Percentiles rank a stretch among this genome's conserved stretches.
phyloP scores from a whole-genome alignment of 2,113 vertebrate species.

The Corvus hawaiiensis region DNA sequence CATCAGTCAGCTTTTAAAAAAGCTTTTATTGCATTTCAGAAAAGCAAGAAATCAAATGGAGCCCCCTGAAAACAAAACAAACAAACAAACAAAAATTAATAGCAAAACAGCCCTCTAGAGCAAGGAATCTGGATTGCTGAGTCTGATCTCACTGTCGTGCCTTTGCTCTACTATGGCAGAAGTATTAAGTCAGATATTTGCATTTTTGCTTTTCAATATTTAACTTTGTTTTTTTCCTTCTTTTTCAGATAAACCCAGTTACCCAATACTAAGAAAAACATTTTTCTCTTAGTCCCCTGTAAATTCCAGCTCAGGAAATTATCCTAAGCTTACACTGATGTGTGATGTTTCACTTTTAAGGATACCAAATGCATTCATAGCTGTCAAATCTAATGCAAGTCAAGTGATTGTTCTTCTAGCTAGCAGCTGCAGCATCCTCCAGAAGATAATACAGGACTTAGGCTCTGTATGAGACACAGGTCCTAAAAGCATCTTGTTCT shows the following conservation, averaged over 20 bases:
- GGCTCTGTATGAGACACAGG: neutral
- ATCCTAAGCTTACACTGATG: neutral
- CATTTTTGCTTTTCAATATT: neutral
- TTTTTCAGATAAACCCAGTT: neutral
- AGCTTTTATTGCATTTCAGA: neutral
- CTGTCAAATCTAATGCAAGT: slow-evolving; percentile 14
- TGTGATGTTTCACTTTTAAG: neutral
- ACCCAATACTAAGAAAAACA: neutral
- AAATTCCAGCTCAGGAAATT: neutral
- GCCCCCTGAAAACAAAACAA: neutral
- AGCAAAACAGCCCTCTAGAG: neutral
- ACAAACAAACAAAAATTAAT: neutral
- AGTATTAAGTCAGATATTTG: neutral
- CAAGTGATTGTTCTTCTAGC: neutral
- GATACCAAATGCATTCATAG: neutral
- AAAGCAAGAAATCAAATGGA: neutral
- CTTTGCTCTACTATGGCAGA: neutral
- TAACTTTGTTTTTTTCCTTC: neutral
- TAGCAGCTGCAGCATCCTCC: neutral
- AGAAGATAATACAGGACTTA: neutral
- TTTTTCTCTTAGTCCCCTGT: neutral
- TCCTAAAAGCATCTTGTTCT: neutral
- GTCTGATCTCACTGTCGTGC: neutral
- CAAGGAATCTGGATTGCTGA: neutral
- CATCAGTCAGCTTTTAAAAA: neutral